Evolutionary conservation across 2,113 vertebrate species (phyloP).

Genomic region (Sisor rabdophorus): DNA sequence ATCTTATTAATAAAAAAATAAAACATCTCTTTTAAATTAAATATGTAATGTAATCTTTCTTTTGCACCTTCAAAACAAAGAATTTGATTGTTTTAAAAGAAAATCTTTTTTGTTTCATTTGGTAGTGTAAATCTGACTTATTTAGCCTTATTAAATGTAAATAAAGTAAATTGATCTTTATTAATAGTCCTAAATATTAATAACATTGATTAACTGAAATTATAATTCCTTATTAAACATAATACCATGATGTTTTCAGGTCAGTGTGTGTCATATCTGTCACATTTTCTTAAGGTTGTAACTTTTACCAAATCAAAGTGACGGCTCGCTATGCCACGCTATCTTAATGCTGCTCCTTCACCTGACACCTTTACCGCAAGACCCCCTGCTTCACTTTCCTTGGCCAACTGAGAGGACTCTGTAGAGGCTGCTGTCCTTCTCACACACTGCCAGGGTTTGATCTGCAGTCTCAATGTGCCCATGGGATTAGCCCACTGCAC

Average conservation of each 20-base stretch:
- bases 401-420: conserved; percentile 56
- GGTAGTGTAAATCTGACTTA: background rate
- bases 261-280: background rate
- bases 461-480: conserved; percentile 64
- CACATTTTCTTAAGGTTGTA: background rate
- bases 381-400: conserved; percentile 50
- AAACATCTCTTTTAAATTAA: too few species aligned
- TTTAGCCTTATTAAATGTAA: background rate
- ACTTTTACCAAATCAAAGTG: conserved; percentile 19
- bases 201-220: too few species aligned
- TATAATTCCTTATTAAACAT: too few species aligned
- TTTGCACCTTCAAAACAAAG: too few species aligned
- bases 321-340: conserved; percentile 10
- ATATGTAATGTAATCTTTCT: too few species aligned
- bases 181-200: background rate
- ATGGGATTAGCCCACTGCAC: conserved; percentile 69
- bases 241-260: background rate
- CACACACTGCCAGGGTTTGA: conserved; percentile 67
- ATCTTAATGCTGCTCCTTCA: conserved; percentile 20
- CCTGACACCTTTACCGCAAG: conserved; percentile 35
- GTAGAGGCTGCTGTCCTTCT: conserved; percentile 63
- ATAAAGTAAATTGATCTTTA: background rate
- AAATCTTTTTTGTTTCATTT: background rate
- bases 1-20: too few species aligned
- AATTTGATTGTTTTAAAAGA: background rate